phyloP scores from a whole-genome alignment of 2,797 vertebrate species.

The Dermochelys coriacea region DNA sequence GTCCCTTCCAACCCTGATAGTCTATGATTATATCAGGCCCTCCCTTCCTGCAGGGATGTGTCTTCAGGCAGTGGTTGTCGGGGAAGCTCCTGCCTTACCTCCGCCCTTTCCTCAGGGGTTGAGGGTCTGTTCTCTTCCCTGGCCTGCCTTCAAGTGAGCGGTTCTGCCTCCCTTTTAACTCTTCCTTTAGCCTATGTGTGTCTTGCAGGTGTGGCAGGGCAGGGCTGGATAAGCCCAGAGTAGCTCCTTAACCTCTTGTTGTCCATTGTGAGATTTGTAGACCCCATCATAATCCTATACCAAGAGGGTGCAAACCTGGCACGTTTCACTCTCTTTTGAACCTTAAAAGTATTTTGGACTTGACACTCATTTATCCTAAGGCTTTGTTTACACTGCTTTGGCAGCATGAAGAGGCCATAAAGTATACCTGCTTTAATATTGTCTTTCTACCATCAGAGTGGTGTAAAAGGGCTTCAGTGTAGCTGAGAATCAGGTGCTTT shows the following conservation, averaged over 20 bases:
- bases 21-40: background rate
- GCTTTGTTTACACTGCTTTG: slow-evolving; percentile 29
- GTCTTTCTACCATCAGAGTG: slow-evolving; percentile 19
- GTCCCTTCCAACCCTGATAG: too few relatives aligned
- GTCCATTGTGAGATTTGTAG: background rate
- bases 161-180: background rate
- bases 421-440: background rate
- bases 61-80: background rate
- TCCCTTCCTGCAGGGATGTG: background rate
- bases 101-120: background rate
- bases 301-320: background rate
- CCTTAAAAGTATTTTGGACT: slow-evolving; percentile 36
- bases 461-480: background rate
- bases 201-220: background rate
- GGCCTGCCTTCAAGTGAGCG: background rate
- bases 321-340: slow-evolving; percentile 17
- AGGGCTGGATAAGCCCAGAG: background rate
- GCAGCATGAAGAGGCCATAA: slow-evolving; percentile 25
- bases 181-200: background rate
- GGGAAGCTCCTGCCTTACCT: background rate
- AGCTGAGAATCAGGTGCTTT: slow-evolving; percentile 24
- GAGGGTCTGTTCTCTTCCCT: background rate
- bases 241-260: background rate
- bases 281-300: background rate
- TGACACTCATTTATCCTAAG: slow-evolving; percentile 32